Percentiles rank a stretch among this genome's conserved stretches.
These are phyloP conservation scores for Cydia splendana DNA, from an alignment of 1,140 invertebrate species.

Conservation along the genomic window DNA sequence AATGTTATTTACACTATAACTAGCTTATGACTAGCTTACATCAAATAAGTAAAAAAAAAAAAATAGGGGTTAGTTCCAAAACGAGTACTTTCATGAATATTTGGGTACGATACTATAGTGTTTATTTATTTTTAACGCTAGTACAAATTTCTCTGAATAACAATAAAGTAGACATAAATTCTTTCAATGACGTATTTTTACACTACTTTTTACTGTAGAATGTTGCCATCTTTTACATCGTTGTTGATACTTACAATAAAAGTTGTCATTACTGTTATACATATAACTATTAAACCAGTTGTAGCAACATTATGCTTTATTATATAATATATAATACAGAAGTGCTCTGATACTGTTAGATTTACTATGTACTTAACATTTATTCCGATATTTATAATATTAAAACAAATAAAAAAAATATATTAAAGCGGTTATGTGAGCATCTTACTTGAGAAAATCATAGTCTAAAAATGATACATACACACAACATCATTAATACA, in stretches of 20 bases:
- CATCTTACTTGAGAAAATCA: slow-evolving; percentile 3
- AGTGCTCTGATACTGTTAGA: slow-evolving; percentile 58
- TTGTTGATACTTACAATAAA: slow-evolving; percentile 53
- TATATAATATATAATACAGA: slow-evolving; percentile 47
- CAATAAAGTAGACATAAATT: slow-evolving; percentile 25
- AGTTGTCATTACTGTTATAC: slow-evolving; percentile 48
- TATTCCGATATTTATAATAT: slow-evolving; percentile 57
- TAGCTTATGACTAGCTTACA: not conserved
- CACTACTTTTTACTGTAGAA: slow-evolving; percentile 34
- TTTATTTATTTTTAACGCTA: slow-evolving; percentile 34
- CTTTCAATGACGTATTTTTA: slow-evolving; percentile 18
- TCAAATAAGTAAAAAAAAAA: not conserved
- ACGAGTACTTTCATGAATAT: slow-evolving; percentile 10
- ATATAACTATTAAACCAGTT: slow-evolving; percentile 46
- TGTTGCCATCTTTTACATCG: slow-evolving; percentile 44
- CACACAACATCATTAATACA: not conserved
- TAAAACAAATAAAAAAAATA: slow-evolving; percentile 29
- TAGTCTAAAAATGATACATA: not conserved
- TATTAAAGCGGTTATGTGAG: not conserved
- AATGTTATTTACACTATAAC: too few species aligned
- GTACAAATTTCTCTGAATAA: slow-evolving; percentile 39
- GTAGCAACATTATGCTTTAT: slow-evolving; percentile 58
- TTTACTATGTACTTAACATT: slow-evolving; percentile 65
- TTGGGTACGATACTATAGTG: not conserved
- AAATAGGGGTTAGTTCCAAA: not conserved